Evolutionary conservation across 1,140 invertebrate genomes (phyloP).

Genomic region (Solenopsis invicta): DNA sequence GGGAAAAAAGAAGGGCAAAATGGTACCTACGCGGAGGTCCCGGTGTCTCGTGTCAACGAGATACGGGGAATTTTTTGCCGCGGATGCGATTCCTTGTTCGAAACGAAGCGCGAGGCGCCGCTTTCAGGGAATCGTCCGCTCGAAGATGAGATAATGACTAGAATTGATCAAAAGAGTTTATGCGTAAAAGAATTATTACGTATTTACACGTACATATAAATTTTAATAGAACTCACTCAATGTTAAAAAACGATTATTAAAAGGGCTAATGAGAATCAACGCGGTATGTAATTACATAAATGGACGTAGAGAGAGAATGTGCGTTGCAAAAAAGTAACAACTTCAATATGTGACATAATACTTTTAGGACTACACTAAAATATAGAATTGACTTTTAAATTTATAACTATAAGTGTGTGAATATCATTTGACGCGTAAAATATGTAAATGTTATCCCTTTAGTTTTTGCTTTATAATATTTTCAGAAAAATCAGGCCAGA

Average conservation of each 20-base stretch:
- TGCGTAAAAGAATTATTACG: neutral
- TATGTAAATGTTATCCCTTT: neutral
- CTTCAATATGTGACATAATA: neutral
- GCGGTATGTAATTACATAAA: neutral
- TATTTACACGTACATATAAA: too few relatives aligned
- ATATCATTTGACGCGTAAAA: neutral
- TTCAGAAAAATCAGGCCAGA: neutral
- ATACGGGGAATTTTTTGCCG: slow-evolving; percentile 56
- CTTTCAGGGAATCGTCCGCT: neutral
- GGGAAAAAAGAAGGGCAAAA: slow-evolving; percentile 70
- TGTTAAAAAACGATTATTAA: too few relatives aligned
- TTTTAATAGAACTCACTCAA: too few relatives aligned
- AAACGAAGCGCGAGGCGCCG: neutral
- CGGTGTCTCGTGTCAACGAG: slow-evolving; percentile 67
- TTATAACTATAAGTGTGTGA: neutral
- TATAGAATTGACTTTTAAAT: neutral
- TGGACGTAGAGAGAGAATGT: neutral
- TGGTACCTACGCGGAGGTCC: slow-evolving; percentile 60
- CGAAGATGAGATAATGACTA: slow-evolving; percentile 13
- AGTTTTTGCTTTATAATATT: slow-evolving; percentile 1
- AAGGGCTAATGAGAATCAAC: too few relatives aligned
- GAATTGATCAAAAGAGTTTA: neutral
- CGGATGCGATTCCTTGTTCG: slow-evolving; percentile 16
- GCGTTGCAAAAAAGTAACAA: slow-evolving; percentile 3
- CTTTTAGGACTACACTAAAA: neutral